A percentile compares a stretch with the other conserved stretches of the same genome.
Conservation (phyloP, 2,888 invertebrate species). For the Cybosia mesomella region DNA sequence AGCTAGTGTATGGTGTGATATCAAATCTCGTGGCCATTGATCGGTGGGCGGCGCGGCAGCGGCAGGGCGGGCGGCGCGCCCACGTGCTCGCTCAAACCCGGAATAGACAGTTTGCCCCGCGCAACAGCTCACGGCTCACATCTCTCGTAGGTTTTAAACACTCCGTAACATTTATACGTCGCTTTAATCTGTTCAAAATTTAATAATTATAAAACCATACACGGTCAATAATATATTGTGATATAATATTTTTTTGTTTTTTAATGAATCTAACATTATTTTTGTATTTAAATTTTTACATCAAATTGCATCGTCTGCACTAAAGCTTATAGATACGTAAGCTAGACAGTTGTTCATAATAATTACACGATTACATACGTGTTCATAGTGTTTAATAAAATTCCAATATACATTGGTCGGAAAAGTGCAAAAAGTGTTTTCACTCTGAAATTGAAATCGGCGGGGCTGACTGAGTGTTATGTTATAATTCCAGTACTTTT, state of each 20-base stretch:
- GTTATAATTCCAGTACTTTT: slow-evolving; percentile 53
- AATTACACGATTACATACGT: slow-evolving; percentile 39
- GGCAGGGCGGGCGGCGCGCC: slow-evolving; percentile 69
- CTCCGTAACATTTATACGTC: slow-evolving; percentile 44
- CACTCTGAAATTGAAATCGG: slow-evolving; percentile 51
- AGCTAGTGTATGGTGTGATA: slow-evolving; percentile 58
- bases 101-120: slow-evolving; percentile 83
- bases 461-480: slow-evolving; percentile 54
- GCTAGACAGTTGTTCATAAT: slow-evolving; percentile 41
- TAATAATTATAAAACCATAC: slow-evolving; percentile 21
- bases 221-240: slow-evolving; percentile 44
- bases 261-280: slow-evolving; percentile 20
- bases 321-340: slow-evolving; percentile 51
- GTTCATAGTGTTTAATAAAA: slow-evolving; percentile 27
- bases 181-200: slow-evolving; percentile 33
- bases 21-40: slow-evolving; percentile 81
- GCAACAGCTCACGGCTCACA: slow-evolving; percentile 69
- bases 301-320: slow-evolving; percentile 34
- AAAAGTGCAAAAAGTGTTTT: slow-evolving; percentile 49
- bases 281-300: slow-evolving; percentile 24
- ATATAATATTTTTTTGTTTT: slow-evolving; percentile 31
- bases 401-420: not conserved
- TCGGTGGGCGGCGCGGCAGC: slow-evolving; percentile 68
- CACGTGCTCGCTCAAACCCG: slow-evolving; percentile 81
- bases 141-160: slow-evolving; percentile 47